Base-by-base conservation (phyloP, 1,140 invertebrate genomes). In the Temnothorax longispinosus region DNA sequence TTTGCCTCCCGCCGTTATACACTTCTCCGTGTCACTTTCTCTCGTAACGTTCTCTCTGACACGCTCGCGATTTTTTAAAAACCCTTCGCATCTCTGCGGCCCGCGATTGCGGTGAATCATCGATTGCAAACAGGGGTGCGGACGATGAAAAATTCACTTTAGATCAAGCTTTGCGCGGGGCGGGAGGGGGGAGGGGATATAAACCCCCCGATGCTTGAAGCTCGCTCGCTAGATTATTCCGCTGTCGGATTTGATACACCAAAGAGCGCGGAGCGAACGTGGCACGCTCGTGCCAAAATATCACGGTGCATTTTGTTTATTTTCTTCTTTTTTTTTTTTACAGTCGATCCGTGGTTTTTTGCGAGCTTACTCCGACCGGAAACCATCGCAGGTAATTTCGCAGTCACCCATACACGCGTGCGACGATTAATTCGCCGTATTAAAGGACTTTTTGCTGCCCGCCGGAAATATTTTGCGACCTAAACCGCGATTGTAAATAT, bases 141-240 rank as follows among this genome's bases (percentile, higher is more conserved):
- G 21, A 5, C 18, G 35, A 81, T 69, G 38, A 81, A 81, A 81
- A 82, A 82, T 82, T 82, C 67, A 82, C 80, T 82, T 82, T 47
- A 58, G 18, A 27, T 72, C 52, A 60, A 74, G 27, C 80, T n/a
- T 8, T 27, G 21, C 38, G 13, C 21, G n/a, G 3, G 27, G 27
- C 1, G 27, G 27, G 27, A 27, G 27, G 27, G 27, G 27, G 27
- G 27, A 27, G 27, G 27, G 27, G 27, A 27, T 74, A 58, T 47
- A 47, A 60, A 58, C 18, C 52, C 11, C 52, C 11, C 58, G 47
- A 47, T 47, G 58, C 38, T 82, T 74, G 27, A 71, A 44, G 38
- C 27, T 60, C 67, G 18, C 11, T 18, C 67, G 18, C 11, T 18
- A 38, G 67, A 82, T 82, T 82, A 82, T 60, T 60, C 27, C 52